Evolutionary conservation across 2,113 vertebrate species (phyloP).

Genomic region (Salvelinus namaycush): DNA sequence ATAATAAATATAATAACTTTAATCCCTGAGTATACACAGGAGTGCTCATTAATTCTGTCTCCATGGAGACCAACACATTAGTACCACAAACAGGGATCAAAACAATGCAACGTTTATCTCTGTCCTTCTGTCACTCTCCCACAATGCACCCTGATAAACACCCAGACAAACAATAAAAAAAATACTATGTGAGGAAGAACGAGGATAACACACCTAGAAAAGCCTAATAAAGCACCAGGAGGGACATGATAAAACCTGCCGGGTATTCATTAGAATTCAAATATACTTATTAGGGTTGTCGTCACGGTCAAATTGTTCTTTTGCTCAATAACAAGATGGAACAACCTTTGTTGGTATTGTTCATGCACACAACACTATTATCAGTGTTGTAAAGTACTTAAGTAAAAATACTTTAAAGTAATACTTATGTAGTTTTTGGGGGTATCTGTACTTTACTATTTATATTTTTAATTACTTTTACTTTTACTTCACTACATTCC

Average conservation of each 20-base stretch:
- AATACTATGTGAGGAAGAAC: constrained; percentile 25
- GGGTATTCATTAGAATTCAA: constrained; percentile 16
- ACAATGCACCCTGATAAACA: constrained; percentile 51
- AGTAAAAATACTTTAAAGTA: too few species aligned
- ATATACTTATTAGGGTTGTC: constrained; percentile 35
- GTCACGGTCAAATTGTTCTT: constrained; percentile 15
- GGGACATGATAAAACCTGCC: background rate
- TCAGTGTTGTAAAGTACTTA: too few species aligned
- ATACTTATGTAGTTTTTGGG: too few species aligned
- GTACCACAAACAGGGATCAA: constrained; percentile 47
- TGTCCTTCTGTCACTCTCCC: constrained; percentile 40
- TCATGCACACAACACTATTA: too few species aligned
- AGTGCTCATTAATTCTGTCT: constrained; percentile 55
- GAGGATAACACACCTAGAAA: background rate
- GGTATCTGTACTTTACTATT: too few species aligned
- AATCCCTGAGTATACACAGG: constrained; percentile 43
- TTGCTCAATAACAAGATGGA: constrained; percentile 11
- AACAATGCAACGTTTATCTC: constrained; percentile 51
- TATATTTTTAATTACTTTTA: too few species aligned
- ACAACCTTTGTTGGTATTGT: background rate
- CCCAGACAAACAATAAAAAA: constrained; percentile 33
- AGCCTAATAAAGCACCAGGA: background rate
- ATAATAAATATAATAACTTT: constrained; percentile 36
- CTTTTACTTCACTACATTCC: too few species aligned
- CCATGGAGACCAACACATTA: constrained; percentile 49